Evolutionary conservation across 2,888 invertebrate genomes (phyloP).

Genomic region (Microplitis deprimator): DNA sequence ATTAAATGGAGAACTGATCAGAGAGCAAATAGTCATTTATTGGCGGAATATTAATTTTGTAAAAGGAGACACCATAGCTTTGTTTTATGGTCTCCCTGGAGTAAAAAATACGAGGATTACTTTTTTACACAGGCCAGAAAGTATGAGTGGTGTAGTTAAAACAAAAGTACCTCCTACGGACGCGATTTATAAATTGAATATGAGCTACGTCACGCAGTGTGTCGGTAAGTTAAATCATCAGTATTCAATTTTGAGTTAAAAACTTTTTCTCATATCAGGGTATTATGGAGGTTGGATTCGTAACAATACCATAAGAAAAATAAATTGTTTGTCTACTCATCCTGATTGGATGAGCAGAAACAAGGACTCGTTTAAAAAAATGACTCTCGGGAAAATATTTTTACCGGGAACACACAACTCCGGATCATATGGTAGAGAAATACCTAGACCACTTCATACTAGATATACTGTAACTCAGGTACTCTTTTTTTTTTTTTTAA

Average conservation of each 20-base stretch:
- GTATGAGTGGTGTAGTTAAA: neutral
- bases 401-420: conserved; percentile 16
- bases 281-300: conserved; percentile 8
- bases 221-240: neutral
- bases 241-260: too few relatives aligned
- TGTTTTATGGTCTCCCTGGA: neutral
- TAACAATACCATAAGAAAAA: neutral
- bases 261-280: neutral
- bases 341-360: conserved; percentile 7
- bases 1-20: conserved; percentile 20
- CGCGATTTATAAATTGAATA: neutral
- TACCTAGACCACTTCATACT: neutral
- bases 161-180: neutral
- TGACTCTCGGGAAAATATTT: neutral
- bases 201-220: neutral
- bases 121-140: neutral
- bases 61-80: neutral
- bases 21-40: neutral
- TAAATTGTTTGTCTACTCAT: neutral
- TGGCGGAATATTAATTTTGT: neutral
- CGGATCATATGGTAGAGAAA: neutral
- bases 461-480: conserved; percentile 58
- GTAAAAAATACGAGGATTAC: too few relatives aligned
- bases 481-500: too few relatives aligned
- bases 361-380: neutral